A percentile compares a stretch with the other conserved stretches of the same genome.
Conservation (phyloP, 2,797 vertebrate genomes). For the Pogoniulus pusillus region DNA sequence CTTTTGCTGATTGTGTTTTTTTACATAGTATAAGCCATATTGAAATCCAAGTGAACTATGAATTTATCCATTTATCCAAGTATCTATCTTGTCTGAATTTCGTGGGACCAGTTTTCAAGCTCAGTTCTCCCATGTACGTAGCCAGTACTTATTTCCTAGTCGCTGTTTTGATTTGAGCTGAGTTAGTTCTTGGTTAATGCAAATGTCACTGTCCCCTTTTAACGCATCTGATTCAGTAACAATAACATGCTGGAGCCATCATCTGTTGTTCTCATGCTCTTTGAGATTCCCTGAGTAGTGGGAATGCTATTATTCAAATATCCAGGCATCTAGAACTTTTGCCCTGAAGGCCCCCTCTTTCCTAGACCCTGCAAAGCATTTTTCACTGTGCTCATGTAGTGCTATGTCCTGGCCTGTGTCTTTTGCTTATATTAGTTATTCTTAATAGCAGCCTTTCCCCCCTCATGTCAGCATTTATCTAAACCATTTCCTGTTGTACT, state of each 20-base stretch:
- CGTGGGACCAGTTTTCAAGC: neutral
- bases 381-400: neutral
- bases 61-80: neutral
- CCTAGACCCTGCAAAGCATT: neutral
- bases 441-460: neutral
- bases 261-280: neutral
- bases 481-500: neutral
- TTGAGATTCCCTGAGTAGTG: neutral
- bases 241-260: neutral
- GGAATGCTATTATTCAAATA: neutral
- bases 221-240: neutral
- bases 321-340: neutral
- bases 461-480: neutral
- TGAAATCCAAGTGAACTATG: conserved; percentile 41
- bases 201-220: neutral
- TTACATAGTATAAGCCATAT: conserved; percentile 30
- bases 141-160: neutral
- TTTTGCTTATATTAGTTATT: neutral
- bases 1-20: conserved; percentile 40
- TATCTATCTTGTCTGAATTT: neutral
- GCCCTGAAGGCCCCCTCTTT: neutral
- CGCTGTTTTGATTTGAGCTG: neutral
- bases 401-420: neutral
- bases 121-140: neutral
- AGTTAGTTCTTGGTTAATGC: neutral